Conservation (phyloP, 1,140 invertebrate genomes). For the Thaumetopoea pityocampa region DNA sequence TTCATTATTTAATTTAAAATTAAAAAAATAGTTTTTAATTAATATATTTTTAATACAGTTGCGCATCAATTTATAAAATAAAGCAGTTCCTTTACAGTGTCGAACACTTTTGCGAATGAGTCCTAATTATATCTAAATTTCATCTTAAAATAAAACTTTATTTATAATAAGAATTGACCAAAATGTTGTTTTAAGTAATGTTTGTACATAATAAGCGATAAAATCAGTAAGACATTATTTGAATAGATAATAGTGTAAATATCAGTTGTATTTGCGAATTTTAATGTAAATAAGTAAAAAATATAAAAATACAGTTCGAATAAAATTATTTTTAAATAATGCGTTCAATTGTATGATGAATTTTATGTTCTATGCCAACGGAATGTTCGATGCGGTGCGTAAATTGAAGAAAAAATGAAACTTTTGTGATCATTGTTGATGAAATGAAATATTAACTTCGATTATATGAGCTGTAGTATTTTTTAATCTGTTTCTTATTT, state of each 20-base stretch:
- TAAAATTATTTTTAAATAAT: conserved; percentile 61
- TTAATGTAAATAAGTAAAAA: conserved; percentile 59
- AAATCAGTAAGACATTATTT: conserved; percentile 53
- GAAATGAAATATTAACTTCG: conserved; percentile 72
- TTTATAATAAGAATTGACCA: conserved; percentile 71
- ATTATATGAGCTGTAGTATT: conserved; percentile 75
- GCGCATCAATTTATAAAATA: too few species aligned
- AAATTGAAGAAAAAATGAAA: conserved; percentile 50
- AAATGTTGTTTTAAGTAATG: conserved; percentile 57
- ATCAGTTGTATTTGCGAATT: conserved; percentile 66
- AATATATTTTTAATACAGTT: too few species aligned
- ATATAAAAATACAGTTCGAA: conserved; percentile 50
- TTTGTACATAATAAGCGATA: conserved; percentile 46
- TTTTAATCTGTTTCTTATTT: conserved; percentile 54
- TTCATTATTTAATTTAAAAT: too few species aligned
- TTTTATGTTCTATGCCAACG: conserved; percentile 56
- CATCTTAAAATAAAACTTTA: conserved; percentile 34
- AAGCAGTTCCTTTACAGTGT: too few species aligned
- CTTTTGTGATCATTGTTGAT: conserved; percentile 73
- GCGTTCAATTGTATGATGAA: conserved; percentile 47
- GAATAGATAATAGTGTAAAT: conserved; percentile 47
- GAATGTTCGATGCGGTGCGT: conserved; percentile 66
- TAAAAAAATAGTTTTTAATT: too few species aligned
- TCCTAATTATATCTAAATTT: conserved; percentile 29
- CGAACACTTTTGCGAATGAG: conserved; percentile 22